Evolutionary conservation across 2,888 invertebrate species (phyloP).

Genomic region (Lycia hirtaria): DNA sequence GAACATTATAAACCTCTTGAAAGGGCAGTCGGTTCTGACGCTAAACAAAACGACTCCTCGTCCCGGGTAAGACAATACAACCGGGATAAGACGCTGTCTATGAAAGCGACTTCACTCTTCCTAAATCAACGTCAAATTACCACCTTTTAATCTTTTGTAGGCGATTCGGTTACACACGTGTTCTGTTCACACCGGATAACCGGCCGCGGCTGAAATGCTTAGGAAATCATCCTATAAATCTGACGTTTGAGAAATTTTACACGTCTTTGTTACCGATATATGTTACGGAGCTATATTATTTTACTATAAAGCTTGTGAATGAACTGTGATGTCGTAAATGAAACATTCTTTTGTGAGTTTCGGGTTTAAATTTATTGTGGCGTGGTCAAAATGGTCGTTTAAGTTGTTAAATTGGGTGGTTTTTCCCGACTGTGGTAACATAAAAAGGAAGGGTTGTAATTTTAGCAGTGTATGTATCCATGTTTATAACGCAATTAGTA

Average conservation of each 20-base stretch:
- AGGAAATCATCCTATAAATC: slow-evolving; percentile 73
- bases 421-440: no score
- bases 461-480: no score
- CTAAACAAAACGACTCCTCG: slow-evolving; percentile 62
- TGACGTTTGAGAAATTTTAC: slow-evolving; percentile 80
- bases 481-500: no score
- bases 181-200: slow-evolving; percentile 68
- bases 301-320: slow-evolving; percentile 68
- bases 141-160: slow-evolving; percentile 82
- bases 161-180: slow-evolving; percentile 82
- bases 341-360: slow-evolving; percentile 66
- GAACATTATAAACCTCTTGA: slow-evolving; percentile 60
- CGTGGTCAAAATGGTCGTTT: slow-evolving; percentile 54
- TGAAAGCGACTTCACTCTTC: slow-evolving; percentile 69
- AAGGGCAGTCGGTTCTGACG: slow-evolving; percentile 47
- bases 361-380: slow-evolving; percentile 65
- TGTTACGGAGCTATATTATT: slow-evolving; percentile 70
- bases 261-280: slow-evolving; percentile 77
- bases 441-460: no score
- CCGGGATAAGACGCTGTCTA: slow-evolving; percentile 76
- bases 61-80: slow-evolving; percentile 36
- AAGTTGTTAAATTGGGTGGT: slow-evolving; percentile 53
- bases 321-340: slow-evolving; percentile 71
- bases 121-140: slow-evolving; percentile 85
- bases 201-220: slow-evolving; percentile 63